Base-by-base conservation (phyloP, 2,113 vertebrate species). In the Elephas maximus region DNA sequence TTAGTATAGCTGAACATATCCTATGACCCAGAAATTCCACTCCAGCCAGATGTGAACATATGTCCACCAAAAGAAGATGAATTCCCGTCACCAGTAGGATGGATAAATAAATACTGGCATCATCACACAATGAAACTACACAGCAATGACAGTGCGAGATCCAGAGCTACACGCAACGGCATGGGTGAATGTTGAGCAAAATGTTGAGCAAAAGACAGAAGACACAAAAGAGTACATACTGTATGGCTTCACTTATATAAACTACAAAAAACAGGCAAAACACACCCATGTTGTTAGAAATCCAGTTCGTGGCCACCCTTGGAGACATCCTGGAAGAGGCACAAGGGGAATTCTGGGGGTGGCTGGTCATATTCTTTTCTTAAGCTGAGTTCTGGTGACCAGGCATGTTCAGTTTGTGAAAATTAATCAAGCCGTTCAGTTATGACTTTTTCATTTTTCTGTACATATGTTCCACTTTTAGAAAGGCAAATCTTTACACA, bases 371-470 rank as follows among this genome's bases (percentile, higher is more conserved):
- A 33, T 89, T 84, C 37, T 95, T 88, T 86, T 74, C 84, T 76
- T 82, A 69, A 82, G 69, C 24, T 80, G 51, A 62, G 44, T 44
- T 84, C 79, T 89, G 20, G 62, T 84, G 51, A 89, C 33, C 63
- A 85, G 41, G 41, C 48, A 14, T 74, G 18, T 73, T 86, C 24
- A 60, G 85, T 44, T 53, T 20, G 74, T 57, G 53, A 57, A 57
- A 57, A 57, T 57, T 57, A 57, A 57, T 33, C 45, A 63, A 62
- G 83, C 63, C 94, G 71, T 73, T 94, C 44, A 65, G 62, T 94
- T 88, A 78, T 83, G 90, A 88, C 44, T 62, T 94, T 20, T 94
- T n/a, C 8, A 23, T 44, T 94, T 96, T 92, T 79, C 88, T 65
- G n/a, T 84, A 77, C 24, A 48, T 44, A 81, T n/a, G 81, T 92